These are phyloP conservation scores for Drosophila takahashii DNA, from an alignment of 1,140 invertebrate species.

Conservation along the genomic window DNA sequence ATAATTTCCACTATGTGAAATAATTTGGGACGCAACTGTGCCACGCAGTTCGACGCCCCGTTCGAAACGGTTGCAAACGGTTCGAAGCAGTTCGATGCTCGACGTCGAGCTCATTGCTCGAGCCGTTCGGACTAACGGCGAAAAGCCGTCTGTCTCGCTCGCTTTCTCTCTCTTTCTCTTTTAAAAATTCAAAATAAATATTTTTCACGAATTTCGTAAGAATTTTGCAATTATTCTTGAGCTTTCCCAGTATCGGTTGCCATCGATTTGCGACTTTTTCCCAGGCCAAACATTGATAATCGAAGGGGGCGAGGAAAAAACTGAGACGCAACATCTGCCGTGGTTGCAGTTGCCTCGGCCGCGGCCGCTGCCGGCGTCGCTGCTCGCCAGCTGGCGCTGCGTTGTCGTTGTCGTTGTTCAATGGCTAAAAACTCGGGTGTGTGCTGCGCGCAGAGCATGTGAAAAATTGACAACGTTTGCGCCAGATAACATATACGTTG, in stretches of 20 bases:
- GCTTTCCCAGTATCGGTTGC: too few relatives aligned
- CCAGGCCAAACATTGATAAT: too few relatives aligned
- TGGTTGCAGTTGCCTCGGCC: slow-evolving; percentile 1
- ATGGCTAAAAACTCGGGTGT: slow-evolving; percentile 77
- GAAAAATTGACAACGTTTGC: slow-evolving; percentile 70
- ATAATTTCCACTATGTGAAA: background rate
- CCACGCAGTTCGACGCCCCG: background rate
- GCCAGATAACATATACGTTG: slow-evolving; percentile 54
- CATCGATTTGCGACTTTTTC: too few relatives aligned
- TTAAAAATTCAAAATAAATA: background rate
- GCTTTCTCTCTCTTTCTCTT: background rate
- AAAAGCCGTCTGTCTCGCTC: background rate
- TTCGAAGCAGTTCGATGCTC: background rate
- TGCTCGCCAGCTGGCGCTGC: slow-evolving; percentile 27
- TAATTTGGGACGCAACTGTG: background rate
- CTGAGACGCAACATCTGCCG: background rate
- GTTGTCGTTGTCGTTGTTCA: slow-evolving; percentile 68
- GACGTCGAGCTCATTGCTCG: background rate
- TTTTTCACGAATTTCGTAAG: background rate
- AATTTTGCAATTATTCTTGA: too few relatives aligned
- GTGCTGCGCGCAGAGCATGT: slow-evolving; percentile 73
- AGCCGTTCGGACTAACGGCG: too few relatives aligned
- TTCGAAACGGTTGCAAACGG: background rate
- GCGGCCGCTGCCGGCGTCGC: slow-evolving; percentile 38
- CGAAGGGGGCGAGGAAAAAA: background rate